Conservation (phyloP, 2,888 invertebrate species). For the Micropterix aruncella region DNA sequence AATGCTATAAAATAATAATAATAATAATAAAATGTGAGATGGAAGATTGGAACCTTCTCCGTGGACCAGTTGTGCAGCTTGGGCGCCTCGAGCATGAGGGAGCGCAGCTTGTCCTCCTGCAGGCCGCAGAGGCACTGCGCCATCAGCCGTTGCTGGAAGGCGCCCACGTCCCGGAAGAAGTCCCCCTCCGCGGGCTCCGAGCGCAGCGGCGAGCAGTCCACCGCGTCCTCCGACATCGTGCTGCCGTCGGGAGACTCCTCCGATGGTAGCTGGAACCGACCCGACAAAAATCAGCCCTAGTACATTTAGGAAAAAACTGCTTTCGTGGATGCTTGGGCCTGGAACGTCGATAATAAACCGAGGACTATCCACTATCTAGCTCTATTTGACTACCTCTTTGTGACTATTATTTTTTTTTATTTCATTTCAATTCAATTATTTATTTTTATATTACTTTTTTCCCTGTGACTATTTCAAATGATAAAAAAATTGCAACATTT, state of each 20-base stretch:
- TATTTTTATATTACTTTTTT: no score
- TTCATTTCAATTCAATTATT: no score
- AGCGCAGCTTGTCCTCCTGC: slow-evolving; percentile 52
- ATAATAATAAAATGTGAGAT: no score
- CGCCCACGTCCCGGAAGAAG: slow-evolving; percentile 35
- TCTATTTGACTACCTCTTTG: no score
- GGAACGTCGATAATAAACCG: no score
- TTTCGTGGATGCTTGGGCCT: no score
- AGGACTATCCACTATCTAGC: no score
- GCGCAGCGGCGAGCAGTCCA: slow-evolving; percentile 30
- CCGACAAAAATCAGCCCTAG: slow-evolving; percentile 20
- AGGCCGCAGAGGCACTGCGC: slow-evolving; percentile 69
- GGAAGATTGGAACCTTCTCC: no score
- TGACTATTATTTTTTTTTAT: no score
- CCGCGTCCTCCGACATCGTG: slow-evolving; percentile 36
- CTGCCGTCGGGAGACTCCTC: slow-evolving; percentile 37
- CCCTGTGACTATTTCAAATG: no score
- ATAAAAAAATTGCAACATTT: no score
- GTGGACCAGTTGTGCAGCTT: slow-evolving; percentile 35
- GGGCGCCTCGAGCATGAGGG: slow-evolving; percentile 53
- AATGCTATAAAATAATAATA: no score
- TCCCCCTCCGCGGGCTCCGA: slow-evolving; percentile 29
- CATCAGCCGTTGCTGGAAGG: slow-evolving; percentile 51
- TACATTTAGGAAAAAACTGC: slow-evolving; percentile 27
- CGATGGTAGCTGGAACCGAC: slow-evolving; percentile 27